These are phyloP conservation scores for Hyaena hyaena DNA, from an alignment of 2,113 vertebrate species.

Conservation along the genomic window DNA sequence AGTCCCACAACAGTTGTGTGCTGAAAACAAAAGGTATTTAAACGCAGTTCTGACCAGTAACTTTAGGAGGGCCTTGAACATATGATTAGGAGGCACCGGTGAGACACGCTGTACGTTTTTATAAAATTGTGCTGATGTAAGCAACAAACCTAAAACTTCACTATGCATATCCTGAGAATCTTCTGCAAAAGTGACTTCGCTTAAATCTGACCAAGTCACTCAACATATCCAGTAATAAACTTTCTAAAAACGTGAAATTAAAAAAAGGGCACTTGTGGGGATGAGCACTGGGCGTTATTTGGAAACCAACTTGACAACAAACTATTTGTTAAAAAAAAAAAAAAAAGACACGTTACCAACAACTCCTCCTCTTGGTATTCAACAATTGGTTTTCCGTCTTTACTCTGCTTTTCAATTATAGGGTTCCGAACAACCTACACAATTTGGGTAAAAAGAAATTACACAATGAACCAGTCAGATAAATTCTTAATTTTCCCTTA, in stretches of 20 bases:
- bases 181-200: background rate
- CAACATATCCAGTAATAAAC: background rate
- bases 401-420: constrained; percentile 95
- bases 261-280: constrained; percentile 1
- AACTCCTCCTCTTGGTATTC: constrained; percentile 99
- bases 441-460: constrained; percentile 77
- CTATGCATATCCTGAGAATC: background rate
- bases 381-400: constrained; percentile 94
- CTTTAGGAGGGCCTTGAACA: background rate
- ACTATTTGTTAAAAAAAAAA: too few species aligned
- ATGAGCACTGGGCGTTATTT: too few species aligned
- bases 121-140: background rate
- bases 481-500: background rate
- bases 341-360: constrained; percentile 87
- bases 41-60: background rate
- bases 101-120: background rate
- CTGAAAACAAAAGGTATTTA: background rate
- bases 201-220: background rate
- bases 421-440: constrained; percentile 96
- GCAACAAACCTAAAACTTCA: background rate
- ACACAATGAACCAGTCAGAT: constrained; percentile 76
- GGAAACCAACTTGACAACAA: too few species aligned
- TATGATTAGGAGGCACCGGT: background rate
- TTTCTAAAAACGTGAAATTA: background rate
- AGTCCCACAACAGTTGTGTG: background rate